These are phyloP conservation scores for Lepidochitona cinerea DNA, from an alignment of 2,888 invertebrate genomes.

Conservation along the genomic window DNA sequence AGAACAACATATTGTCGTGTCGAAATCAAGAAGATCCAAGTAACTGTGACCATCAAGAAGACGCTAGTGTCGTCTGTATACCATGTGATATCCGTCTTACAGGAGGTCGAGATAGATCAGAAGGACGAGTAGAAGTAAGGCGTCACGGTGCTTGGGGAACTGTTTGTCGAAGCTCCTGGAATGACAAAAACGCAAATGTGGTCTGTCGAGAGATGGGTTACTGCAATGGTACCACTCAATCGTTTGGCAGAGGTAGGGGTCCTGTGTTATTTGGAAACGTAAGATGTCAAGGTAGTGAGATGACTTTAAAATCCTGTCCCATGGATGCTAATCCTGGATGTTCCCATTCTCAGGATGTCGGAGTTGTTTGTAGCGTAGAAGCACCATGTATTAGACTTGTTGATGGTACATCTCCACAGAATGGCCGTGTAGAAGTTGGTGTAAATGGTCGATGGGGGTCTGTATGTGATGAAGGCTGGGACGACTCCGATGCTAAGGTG, in stretches of 20 bases:
- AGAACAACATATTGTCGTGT: neutral
- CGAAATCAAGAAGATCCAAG: too few relatives aligned
- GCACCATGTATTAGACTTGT: neutral
- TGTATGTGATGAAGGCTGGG: neutral
- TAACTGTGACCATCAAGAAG: neutral
- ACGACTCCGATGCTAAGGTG: neutral
- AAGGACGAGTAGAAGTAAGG: neutral
- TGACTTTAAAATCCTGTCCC: neutral
- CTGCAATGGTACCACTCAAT: neutral
- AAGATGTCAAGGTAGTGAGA: neutral
- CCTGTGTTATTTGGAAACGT: neutral
- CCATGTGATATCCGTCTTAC: neutral
- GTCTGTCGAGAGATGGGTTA: neutral
- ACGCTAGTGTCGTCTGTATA: neutral
- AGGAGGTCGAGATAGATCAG: neutral
- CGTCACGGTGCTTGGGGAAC: neutral
- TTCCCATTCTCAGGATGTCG: neutral
- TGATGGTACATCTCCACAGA: neutral
- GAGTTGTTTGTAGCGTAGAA: neutral
- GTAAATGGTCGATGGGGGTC: neutral
- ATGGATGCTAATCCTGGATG: neutral
- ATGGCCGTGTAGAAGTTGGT: neutral
- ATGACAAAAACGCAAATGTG: neutral
- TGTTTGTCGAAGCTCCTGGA: neutral
- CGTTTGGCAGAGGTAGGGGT: neutral